A percentile compares a stretch with the other conserved stretches of the same genome.
phyloP scores from a whole-genome alignment of 2,797 vertebrate genomes.

The Mus caroli region DNA sequence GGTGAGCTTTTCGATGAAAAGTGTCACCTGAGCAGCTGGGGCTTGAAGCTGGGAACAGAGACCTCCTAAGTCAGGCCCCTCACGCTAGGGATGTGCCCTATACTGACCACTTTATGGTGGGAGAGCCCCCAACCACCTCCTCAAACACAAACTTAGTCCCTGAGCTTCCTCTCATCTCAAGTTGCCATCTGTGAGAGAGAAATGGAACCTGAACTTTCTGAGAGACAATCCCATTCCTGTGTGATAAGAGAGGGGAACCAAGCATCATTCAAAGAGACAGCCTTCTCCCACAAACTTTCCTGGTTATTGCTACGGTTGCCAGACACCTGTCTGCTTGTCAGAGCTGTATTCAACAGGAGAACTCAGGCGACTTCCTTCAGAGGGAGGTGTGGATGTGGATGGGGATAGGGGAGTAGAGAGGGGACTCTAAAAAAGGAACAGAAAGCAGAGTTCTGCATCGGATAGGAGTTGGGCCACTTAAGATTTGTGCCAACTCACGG shows the following conservation, averaged over 20 bases:
- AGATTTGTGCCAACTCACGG: slow-evolving; percentile 83
- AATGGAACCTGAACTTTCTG: neutral
- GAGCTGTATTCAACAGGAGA: slow-evolving; percentile 41
- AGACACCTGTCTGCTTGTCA: slow-evolving; percentile 74
- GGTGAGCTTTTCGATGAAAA: neutral
- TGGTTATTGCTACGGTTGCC: accelerated
- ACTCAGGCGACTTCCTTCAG: neutral
- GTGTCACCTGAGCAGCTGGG: neutral
- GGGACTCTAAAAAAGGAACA: neutral
- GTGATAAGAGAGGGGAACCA: neutral
- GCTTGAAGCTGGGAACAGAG: neutral
- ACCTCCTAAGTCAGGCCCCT: neutral
- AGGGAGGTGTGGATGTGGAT: neutral
- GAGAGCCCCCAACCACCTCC: neutral
- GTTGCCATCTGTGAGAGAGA: neutral
- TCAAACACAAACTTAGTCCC: no score
- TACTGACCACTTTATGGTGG: neutral
- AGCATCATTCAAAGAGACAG: neutral
- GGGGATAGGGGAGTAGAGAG: neutral
- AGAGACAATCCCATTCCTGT: neutral
- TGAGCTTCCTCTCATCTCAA: neutral
- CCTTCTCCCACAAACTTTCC: neutral
- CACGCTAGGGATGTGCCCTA: neutral
- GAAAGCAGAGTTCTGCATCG: neutral
- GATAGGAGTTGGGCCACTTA: slow-evolving; percentile 36